These are phyloP conservation scores for Stegodyphus mimosarum DNA, from an alignment of 1,140 invertebrate species.

Conservation along the genomic window DNA sequence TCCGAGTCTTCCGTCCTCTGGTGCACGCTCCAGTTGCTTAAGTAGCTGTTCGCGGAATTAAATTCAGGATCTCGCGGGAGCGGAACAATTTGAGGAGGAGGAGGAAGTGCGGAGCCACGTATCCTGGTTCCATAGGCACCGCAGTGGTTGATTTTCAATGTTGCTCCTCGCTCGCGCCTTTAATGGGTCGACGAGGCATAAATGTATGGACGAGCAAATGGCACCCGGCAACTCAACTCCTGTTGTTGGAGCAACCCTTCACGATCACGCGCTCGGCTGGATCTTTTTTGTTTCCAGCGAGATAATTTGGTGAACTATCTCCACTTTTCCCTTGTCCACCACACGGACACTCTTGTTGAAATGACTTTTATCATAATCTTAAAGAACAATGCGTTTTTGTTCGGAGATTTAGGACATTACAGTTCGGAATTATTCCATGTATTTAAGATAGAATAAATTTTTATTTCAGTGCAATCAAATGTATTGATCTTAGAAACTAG, in stretches of 20 bases:
- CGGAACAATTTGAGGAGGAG: conserved; percentile 38
- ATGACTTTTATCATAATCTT: too few relatives aligned
- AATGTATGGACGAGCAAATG: conserved; percentile 44
- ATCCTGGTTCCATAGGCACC: conserved; percentile 10
- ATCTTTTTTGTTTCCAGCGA: neutral
- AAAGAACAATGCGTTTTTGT: too few relatives aligned
- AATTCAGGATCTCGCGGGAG: conserved; percentile 15
- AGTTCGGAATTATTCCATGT: too few relatives aligned
- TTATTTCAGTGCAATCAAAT: too few relatives aligned
- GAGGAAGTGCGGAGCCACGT: neutral
- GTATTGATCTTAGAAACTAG: too few relatives aligned
- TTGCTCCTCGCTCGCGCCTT: neutral
- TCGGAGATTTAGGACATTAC: too few relatives aligned
- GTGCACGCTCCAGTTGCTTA: conserved; percentile 37
- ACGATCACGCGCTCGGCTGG: neutral
- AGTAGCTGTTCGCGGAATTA: conserved; percentile 49
- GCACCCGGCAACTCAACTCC: conserved; percentile 26
- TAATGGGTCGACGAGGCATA: conserved; percentile 40
- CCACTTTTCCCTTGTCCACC: too few relatives aligned
- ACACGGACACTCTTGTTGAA: too few relatives aligned
- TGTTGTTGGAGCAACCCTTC: neutral
- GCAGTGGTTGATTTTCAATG: conserved; percentile 47
- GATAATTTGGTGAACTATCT: too few relatives aligned
- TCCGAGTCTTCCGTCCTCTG: neutral
- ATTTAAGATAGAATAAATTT: too few relatives aligned